phyloP scores from a whole-genome alignment of 1,140 invertebrate species.

The Ceratosolen solmsi region DNA sequence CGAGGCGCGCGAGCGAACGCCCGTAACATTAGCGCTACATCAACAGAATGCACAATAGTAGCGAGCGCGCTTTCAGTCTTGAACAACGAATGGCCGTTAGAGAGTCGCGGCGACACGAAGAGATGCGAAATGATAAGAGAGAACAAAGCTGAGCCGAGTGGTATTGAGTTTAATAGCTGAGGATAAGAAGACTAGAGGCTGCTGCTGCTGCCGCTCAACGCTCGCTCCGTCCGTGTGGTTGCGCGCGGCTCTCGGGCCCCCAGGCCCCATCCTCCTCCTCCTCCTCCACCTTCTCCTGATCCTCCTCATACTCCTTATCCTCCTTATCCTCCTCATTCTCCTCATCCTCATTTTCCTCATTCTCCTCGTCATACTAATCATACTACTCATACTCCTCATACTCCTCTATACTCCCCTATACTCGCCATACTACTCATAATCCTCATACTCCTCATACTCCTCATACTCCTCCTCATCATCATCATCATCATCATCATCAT shows the following conservation, averaged over 20 bases:
- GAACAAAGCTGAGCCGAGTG: constrained; percentile 30
- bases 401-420: too few relatives aligned
- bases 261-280: too few relatives aligned
- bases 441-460: too few relatives aligned
- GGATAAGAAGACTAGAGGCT: neutral
- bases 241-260: neutral
- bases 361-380: neutral
- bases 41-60: too few relatives aligned
- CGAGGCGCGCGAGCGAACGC: neutral
- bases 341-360: too few relatives aligned
- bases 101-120: neutral
- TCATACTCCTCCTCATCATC: too few relatives aligned
- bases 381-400: neutral
- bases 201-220: neutral
- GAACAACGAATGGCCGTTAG: neutral
- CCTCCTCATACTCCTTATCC: too few relatives aligned
- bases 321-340: too few relatives aligned
- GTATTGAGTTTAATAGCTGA: neutral
- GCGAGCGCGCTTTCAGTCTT: neutral
- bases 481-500: too few relatives aligned
- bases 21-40: too few relatives aligned
- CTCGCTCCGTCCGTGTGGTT: constrained; percentile 15
- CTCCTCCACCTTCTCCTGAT: too few relatives aligned
- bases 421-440: too few relatives aligned
- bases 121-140: constrained; percentile 33